A percentile compares a stretch with the other conserved stretches of the same genome.
Evolutionary conservation across 2,888 invertebrate genomes (phyloP).

Genomic region (Spisula subtruncata): DNA sequence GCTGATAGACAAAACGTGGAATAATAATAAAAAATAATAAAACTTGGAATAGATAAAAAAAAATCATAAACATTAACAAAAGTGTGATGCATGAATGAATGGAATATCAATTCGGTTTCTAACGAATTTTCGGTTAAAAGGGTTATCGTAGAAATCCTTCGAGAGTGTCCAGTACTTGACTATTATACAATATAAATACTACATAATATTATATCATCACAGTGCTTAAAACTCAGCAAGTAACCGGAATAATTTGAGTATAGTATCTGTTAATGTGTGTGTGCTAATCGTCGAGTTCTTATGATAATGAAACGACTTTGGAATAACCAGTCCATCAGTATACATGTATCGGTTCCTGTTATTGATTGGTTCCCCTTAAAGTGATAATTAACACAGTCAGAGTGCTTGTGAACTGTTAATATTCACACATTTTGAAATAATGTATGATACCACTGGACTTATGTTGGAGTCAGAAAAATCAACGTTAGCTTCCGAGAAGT

Average conservation of each 20-base stretch:
- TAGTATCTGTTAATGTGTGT: background rate
- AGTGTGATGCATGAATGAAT: too few relatives aligned
- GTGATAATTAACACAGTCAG: background rate
- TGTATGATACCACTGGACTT: conserved; percentile 64
- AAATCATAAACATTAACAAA: too few relatives aligned
- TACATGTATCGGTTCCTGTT: too few relatives aligned
- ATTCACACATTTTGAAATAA: background rate
- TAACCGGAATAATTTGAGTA: background rate
- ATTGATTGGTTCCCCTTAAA: background rate
- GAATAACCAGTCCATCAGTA: background rate
- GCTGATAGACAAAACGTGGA: background rate
- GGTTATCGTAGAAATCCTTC: too few relatives aligned
- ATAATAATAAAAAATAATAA: background rate
- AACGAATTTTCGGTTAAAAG: too few relatives aligned
- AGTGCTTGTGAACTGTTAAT: background rate
- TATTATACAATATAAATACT: too few relatives aligned
- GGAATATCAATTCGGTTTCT: too few relatives aligned
- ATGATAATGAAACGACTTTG: background rate
- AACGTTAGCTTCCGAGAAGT: conserved; percentile 63
- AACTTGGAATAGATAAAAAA: background rate
- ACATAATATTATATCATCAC: too few relatives aligned
- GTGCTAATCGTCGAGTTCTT: background rate
- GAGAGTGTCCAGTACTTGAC: too few relatives aligned
- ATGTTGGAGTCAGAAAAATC: conserved; percentile 67
- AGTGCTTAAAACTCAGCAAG: too few relatives aligned